Base-by-base conservation (phyloP, 1,140 invertebrate genomes). In the Drosophila lacteicornis region DNA sequence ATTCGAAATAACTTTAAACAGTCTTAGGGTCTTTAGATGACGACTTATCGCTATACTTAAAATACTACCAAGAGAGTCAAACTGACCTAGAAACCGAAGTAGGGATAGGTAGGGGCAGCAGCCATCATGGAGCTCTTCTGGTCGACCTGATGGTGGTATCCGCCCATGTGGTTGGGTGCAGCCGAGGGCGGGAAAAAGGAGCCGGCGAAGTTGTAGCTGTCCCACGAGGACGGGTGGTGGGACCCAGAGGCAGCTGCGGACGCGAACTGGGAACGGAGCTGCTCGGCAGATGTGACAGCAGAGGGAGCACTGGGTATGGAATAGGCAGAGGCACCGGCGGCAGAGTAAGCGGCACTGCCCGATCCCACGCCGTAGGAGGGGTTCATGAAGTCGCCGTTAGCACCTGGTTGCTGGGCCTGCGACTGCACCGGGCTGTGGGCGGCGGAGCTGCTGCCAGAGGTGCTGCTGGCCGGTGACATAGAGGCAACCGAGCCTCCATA, bases 401-500 rank as follows among this genome's bases (percentile, higher is more conserved):
- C 38, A 17, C 19, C 56, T 27, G 36, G 56, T 45, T 38, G 62
- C 30, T 75, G 70, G 0, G 47, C 3, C 15, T 81, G 82, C 13
- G 61, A 40, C 66, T 84, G 86, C 9, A 75, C 81, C 1, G 91
- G 91, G 51, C 91, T 92, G 73, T 92, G 74, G 45, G 88, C 92
- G 11, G 76, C 81, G 13, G 92, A 93, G 81, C 83, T 91, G 62
- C 67, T 82, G 56, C 84, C 73, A 9, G 74, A 77, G 43, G 58
- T 76, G 62, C 80, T 91, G 58, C 87, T 83, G 30, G 83, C 65
- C 0, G 91, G 91, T 3, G 91, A 92, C 88, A 92, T 91, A 43
- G 91, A 92, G n/a, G 91, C 91, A 25, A 90, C 75, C 12, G 92
- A 93, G 40, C 92, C 85, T 3, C 79, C 75, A 60, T 77, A 91